Conservation (phyloP, 2,797 vertebrate genomes). For the Enteromius argenteus region DNA sequence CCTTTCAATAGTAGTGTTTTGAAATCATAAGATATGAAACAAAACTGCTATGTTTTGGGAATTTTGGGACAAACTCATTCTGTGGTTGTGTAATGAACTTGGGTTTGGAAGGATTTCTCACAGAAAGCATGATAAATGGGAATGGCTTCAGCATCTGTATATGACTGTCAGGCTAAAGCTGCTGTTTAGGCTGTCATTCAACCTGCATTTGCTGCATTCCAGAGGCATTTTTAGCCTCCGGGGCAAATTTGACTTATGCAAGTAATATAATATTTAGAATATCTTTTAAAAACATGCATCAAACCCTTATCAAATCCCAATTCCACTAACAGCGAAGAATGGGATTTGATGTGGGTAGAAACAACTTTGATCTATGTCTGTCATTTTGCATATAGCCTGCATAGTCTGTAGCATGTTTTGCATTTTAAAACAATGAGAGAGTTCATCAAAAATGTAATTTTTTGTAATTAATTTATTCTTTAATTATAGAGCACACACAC, state of each 20-base stretch:
- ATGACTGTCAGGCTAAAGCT: slow-evolving; percentile 26
- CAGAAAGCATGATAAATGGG: neutral
- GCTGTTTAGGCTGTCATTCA: slow-evolving; percentile 24
- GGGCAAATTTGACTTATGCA: slow-evolving; percentile 13
- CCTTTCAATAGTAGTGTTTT: neutral
- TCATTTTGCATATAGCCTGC: neutral
- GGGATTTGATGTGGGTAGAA: neutral
- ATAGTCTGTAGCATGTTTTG: neutral
- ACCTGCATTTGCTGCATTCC: slow-evolving; percentile 27
- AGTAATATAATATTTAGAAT: neutral
- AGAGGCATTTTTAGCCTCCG: slow-evolving; percentile 9
- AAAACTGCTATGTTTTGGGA: neutral
- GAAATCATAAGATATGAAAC: neutral
- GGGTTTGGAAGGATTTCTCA: slow-evolving; percentile 14
- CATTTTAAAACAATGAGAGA: neutral
- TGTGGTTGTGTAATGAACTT: neutral
- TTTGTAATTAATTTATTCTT: neutral
- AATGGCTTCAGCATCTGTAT: slow-evolving; percentile 44
- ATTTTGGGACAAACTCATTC: neutral
- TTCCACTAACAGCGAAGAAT: neutral
- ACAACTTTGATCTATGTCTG: neutral
- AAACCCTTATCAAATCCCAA: neutral
- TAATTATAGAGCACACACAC: neutral
- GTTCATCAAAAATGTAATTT: neutral
- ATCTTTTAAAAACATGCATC: neutral